Evolutionary conservation across 2,888 invertebrate species (phyloP), one percentile per base, ranked within the genome.

Genomic region (Sarcophaga rosellei): DNA sequence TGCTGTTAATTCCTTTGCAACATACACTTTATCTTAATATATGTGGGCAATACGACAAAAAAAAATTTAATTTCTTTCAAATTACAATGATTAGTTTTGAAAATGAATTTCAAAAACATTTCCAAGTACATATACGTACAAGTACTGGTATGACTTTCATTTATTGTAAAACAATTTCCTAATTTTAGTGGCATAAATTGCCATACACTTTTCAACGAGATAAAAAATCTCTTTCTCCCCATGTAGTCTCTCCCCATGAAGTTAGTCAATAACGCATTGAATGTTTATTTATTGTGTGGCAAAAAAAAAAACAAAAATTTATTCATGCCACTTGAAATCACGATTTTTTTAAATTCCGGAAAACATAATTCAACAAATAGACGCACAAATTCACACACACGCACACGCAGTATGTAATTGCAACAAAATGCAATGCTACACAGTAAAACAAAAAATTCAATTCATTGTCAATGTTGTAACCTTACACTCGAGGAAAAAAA

Each of bases 381-480:
- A 76, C 69, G 62, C 75, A 80, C 21, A 35, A 35, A 23, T 44
- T 69, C 25, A 45, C 25, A 59, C 17, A 11, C 57, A 44, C 44
- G 8, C 8, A 57, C 21, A 44, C n/a, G 20, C 17, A 35, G 63
- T 79, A 63, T 63, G n/a, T 75, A 84, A 75, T 79, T 84, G 69
- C 74, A 8, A 65, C 63, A 47, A 76, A 81, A 79, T 69, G 63
- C 63, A 79, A 70, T 74, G 62, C 45, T 57, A 81, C 11, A n/a
- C 62, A 74, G 17, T 25, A 4, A 20, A 68, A 65, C 47, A 45
- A 61, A 84, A 57, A 72, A 35, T 53, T 12, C 62, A 70, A 78
- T 82, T 86, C 85, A 86, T 75, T 86, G 85, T 82, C 85, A 86
- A 86, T 86, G 85, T 79, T 82, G 79, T 63, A 86, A 82, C 85